Percentiles rank a stretch among this genome's conserved stretches.
phyloP scores from a whole-genome alignment of 2,888 invertebrate species.

The Hydropsyche betteni region DNA sequence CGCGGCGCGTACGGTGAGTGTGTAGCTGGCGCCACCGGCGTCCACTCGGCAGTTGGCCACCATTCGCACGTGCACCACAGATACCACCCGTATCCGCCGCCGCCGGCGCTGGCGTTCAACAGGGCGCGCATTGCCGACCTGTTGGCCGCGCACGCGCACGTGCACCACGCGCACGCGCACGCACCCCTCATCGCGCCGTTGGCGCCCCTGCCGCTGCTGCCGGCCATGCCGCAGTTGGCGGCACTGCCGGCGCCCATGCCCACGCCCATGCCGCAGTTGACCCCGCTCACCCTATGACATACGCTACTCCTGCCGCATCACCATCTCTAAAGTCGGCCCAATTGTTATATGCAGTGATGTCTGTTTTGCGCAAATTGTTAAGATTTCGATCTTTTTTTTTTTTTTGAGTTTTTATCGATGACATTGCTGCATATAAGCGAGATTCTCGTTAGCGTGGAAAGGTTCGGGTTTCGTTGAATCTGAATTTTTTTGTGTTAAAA shows the following conservation, averaged over 20 bases:
- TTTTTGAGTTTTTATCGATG: no score
- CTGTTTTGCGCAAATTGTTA: no score
- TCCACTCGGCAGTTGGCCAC: slow-evolving; percentile 67
- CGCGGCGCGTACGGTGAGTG: slow-evolving; percentile 98
- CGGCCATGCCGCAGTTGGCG: slow-evolving; percentile 74
- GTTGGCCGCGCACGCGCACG: slow-evolving; percentile 69
- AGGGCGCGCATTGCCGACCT: slow-evolving; percentile 65
- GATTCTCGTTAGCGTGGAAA: no score
- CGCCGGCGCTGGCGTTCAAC: slow-evolving; percentile 57
- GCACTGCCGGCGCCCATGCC: slow-evolving; percentile 63
- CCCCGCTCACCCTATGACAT: slow-evolving; percentile 62
- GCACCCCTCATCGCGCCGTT: slow-evolving; percentile 76
- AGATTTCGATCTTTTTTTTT: no score
- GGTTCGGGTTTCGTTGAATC: no score
- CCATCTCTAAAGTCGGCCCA: slow-evolving; percentile 50
- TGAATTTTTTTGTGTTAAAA: no score
- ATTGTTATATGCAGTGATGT: no score
- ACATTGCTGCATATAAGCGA: no score
- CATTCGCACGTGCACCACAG: slow-evolving; percentile 59
- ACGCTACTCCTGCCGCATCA: slow-evolving; percentile 61
- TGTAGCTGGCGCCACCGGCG: slow-evolving; percentile 70
- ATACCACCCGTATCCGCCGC: slow-evolving; percentile 60
- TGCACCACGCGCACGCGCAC: slow-evolving; percentile 70
- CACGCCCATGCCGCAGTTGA: slow-evolving; percentile 54
- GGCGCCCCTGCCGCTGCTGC: slow-evolving; percentile 72